phyloP scores from a whole-genome alignment of 2,888 invertebrate genomes.

The Apodemia hepburni region DNA sequence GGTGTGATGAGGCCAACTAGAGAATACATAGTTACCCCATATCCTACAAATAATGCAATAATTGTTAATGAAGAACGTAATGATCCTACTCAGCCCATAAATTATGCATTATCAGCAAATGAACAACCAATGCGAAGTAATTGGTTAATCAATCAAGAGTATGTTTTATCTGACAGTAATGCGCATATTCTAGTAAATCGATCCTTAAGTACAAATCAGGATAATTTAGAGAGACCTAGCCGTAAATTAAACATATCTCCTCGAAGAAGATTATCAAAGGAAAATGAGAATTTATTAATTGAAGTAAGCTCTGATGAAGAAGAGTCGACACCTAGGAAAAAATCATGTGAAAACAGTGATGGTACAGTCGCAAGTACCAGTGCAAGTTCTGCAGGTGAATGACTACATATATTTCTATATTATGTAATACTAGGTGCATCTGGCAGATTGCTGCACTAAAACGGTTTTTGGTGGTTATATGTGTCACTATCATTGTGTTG shows the following conservation, averaged over 20 bases:
- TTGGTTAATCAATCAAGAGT: constrained; percentile 36
- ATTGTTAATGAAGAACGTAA: constrained; percentile 50
- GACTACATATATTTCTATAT: not conserved
- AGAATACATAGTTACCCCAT: constrained; percentile 48
- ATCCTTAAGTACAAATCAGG: constrained; percentile 31
- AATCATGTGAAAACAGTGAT: constrained; percentile 44
- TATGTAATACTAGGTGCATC: no score
- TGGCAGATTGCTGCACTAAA: no score
- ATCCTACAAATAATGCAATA: constrained; percentile 50
- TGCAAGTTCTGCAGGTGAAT: not conserved
- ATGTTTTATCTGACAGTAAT: constrained; percentile 37
- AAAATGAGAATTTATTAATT: constrained; percentile 54
- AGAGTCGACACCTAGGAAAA: constrained; percentile 54
- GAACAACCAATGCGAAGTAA: constrained; percentile 39
- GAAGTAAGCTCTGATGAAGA: constrained; percentile 76
- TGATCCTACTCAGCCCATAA: constrained; percentile 46
- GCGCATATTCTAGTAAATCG: constrained; percentile 34
- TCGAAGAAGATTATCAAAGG: constrained; percentile 60
- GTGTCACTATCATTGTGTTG: no score
- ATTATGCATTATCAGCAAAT: constrained; percentile 44
- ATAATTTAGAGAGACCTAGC: constrained; percentile 61
- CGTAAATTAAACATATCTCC: constrained; percentile 69
- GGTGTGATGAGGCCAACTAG: constrained; percentile 40
- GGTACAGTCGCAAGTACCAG: constrained; percentile 26
- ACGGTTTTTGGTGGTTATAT: no score